Evolutionary conservation across 2,888 invertebrate genomes (phyloP).

Genomic region (Limnephilus rhombicus): DNA sequence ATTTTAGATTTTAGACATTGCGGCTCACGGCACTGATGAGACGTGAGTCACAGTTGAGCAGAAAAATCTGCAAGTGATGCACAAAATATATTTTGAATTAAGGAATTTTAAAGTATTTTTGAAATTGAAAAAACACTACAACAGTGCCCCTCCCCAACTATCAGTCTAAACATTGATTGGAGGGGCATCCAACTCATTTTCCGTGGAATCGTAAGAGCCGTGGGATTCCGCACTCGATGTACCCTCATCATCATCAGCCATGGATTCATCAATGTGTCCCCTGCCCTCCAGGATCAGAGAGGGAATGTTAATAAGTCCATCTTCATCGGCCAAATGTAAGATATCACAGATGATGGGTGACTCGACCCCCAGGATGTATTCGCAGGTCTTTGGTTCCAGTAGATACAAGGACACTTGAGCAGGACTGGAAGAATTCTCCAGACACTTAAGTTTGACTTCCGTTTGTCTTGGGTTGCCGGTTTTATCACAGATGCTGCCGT

Average conservation of each 20-base stretch:
- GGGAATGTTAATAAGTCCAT: conserved; percentile 80
- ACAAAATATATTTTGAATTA: background rate
- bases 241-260: conserved; percentile 44
- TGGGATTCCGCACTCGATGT: conserved; percentile 7
- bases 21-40: no score
- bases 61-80: background rate
- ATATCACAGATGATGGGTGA: conserved; percentile 94
- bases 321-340: conserved; percentile 87
- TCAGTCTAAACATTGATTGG: conserved; percentile 25
- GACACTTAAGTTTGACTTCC: conserved; percentile 90
- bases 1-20: background rate
- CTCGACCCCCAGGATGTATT: conserved; percentile 96
- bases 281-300: conserved; percentile 19
- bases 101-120: background rate
- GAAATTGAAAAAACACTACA: background rate
- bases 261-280: conserved; percentile 60
- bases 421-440: conserved; percentile 83
- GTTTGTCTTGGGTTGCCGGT: conserved; percentile 82
- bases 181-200: conserved; percentile 27
- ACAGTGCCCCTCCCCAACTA: background rate
- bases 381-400: conserved; percentile 89
- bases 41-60: background rate
- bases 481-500: conserved; percentile 92
- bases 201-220: conserved; percentile 17
- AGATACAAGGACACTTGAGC: conserved; percentile 92